A percentile compares a stretch with the other conserved stretches of the same genome.
Evolutionary conservation across 2,797 vertebrate species (phyloP).

Genomic region (Pygocentrus nattereri): DNA sequence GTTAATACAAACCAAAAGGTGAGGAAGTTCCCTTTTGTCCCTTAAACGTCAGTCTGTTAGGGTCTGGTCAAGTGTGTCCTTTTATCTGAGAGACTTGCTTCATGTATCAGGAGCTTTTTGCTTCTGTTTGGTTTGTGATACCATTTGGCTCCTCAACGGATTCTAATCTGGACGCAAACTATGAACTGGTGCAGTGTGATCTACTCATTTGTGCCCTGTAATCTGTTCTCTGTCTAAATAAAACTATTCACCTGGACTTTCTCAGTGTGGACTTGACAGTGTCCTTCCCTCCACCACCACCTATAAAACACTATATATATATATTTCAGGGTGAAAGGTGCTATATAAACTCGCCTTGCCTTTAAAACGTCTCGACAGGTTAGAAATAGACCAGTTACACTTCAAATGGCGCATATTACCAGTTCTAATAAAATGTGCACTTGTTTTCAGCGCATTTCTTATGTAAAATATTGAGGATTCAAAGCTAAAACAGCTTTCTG

Average conservation of each 20-base stretch:
- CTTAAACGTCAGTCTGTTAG: not conserved
- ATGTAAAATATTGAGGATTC: too few relatives aligned
- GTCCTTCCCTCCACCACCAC: not conserved
- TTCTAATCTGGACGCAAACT: not conserved
- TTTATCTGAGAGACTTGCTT: not conserved
- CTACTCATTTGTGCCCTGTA: not conserved
- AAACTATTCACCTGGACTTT: not conserved
- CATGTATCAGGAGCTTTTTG: not conserved
- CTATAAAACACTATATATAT: too few relatives aligned
- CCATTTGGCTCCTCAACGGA: not conserved
- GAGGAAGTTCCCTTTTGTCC: not conserved
- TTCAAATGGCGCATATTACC: too few relatives aligned
- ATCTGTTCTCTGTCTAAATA: conserved; percentile 2
- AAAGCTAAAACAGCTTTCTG: too few relatives aligned
- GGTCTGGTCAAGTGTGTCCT: not conserved
- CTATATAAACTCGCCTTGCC: too few relatives aligned
- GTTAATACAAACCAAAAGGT: not conserved
- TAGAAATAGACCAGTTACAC: too few relatives aligned
- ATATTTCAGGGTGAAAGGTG: too few relatives aligned
- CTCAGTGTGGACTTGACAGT: not conserved
- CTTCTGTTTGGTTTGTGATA: not conserved
- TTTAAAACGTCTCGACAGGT: too few relatives aligned
- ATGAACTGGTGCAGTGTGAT: not conserved
- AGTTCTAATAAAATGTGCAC: too few relatives aligned
- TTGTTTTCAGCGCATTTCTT: too few relatives aligned